Evolutionary conservation across 2,113 vertebrate genomes (phyloP).

Genomic region (Gobio gobio): DNA sequence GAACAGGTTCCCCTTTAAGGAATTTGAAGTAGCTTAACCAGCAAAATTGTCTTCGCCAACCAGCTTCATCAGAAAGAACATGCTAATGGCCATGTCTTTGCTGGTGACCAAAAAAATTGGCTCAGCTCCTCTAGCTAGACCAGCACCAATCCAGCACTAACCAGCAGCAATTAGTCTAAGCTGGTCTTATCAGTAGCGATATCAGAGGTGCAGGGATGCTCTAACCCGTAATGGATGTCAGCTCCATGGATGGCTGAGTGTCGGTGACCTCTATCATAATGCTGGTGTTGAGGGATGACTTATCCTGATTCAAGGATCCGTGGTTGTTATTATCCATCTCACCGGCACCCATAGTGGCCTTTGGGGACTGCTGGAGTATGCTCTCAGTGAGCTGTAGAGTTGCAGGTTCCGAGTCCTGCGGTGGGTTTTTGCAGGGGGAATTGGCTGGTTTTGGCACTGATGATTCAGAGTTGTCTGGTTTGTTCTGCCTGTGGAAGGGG

Average conservation of each 20-base stretch:
- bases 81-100: not conserved
- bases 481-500: constrained; percentile 43
- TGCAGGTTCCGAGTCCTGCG: constrained; percentile 44
- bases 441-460: constrained; percentile 29
- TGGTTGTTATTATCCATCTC: constrained; percentile 58
- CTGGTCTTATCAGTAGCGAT: not conserved
- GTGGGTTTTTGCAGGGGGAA: constrained; percentile 52
- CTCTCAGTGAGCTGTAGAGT: constrained; percentile 46
- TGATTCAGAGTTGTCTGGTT: constrained; percentile 34
- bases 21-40: not conserved
- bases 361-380: constrained; percentile 28
- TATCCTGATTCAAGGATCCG: constrained; percentile 53
- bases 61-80: not conserved
- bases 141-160: not conserved
- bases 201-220: not conserved
- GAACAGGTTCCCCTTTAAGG: no score
- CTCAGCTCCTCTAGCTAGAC: not conserved
- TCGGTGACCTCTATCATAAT: constrained; percentile 70
- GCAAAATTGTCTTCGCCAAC: not conserved
- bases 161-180: not conserved
- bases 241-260: constrained; percentile 69
- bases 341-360: constrained; percentile 39
- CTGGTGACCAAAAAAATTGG: not conserved
- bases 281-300: constrained; percentile 67
- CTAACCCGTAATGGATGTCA: constrained; percentile 75